phyloP scores from a whole-genome alignment of 2,797 vertebrate species.

The Pipistrellus kuhlii region DNA sequence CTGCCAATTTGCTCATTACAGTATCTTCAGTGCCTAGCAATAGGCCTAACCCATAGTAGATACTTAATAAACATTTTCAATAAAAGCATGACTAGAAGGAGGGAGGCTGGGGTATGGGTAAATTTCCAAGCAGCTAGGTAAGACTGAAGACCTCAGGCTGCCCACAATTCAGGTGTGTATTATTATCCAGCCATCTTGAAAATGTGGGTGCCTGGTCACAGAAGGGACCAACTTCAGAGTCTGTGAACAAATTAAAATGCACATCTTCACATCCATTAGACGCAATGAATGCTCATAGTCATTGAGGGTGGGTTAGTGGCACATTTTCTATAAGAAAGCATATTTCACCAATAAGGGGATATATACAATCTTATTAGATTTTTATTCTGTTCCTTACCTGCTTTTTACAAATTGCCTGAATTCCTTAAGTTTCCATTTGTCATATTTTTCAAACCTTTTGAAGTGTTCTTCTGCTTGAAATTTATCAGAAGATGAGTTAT shows the following conservation, averaged over 20 bases:
- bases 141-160: background rate
- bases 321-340: slow-evolving; percentile 12
- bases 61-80: slow-evolving; percentile 39
- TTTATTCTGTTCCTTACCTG: slow-evolving; percentile 87
- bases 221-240: background rate
- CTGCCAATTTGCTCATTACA: background rate
- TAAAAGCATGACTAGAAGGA: background rate
- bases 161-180: background rate
- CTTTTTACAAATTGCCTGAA: slow-evolving; percentile 94
- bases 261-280: background rate
- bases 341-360: slow-evolving; percentile 29
- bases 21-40: background rate
- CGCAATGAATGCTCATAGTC: background rate
- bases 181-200: slow-evolving; percentile 25
- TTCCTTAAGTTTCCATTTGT: slow-evolving; percentile 93
- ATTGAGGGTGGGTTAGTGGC: background rate
- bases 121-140: background rate
- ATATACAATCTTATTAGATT: background rate
- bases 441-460: slow-evolving; percentile 93
- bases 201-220: background rate
- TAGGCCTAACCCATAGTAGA: background rate
- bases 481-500: slow-evolving; percentile 89
- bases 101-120: background rate
- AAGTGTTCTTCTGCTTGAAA: slow-evolving; percentile 98
- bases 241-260: slow-evolving; percentile 5